A percentile compares a stretch with the other conserved stretches of the same genome.
These are phyloP conservation scores for Aspiorhynchus laticeps DNA, from an alignment of 2,113 vertebrate species.

Conservation along the genomic window DNA sequence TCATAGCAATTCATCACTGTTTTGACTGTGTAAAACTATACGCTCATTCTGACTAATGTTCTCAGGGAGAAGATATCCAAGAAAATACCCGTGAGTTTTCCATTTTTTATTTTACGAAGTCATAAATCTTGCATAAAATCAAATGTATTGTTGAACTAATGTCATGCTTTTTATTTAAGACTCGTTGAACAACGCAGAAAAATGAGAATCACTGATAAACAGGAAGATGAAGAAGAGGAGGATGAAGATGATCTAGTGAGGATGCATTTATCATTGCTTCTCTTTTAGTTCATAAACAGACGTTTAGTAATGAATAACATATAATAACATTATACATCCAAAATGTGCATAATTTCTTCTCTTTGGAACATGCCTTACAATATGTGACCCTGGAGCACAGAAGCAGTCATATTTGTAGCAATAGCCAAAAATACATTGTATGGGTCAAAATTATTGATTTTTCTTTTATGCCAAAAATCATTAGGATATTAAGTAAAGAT, in stretches of 20 bases:
- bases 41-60: background rate
- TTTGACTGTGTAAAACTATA: no score
- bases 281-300: background rate
- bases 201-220: background rate
- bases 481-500: no score
- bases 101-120: background rate
- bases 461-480: no score
- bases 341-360: background rate
- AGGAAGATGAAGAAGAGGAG: background rate
- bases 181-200: background rate
- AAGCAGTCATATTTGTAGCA: no score
- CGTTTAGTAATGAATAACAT: background rate
- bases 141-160: background rate
- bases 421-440: no score
- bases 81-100: constrained; percentile 38
- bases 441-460: no score
- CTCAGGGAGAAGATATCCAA: constrained; percentile 37
- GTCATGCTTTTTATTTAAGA: background rate
- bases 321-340: no score
- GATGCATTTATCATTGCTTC: background rate
- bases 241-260: constrained; percentile 34
- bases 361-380: background rate
- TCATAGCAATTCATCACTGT: background rate
- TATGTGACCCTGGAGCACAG: no score
- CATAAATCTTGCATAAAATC: background rate